Evolutionary conservation across 2,797 vertebrate genomes (phyloP), one percentile per base, ranked within the genome.

Genomic region (Anguilla obscura): DNA sequence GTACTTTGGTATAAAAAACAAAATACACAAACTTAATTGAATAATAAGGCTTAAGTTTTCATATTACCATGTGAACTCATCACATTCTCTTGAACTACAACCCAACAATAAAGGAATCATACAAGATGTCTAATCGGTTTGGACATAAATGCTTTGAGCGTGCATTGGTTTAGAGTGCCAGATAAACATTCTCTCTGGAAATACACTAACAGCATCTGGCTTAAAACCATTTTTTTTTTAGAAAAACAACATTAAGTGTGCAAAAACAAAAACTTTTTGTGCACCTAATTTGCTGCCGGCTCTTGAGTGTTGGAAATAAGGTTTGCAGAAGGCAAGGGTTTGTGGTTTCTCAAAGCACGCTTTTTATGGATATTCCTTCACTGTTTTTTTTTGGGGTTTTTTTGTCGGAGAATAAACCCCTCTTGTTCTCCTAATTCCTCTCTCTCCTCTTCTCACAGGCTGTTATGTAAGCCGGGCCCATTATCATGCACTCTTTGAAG

Each of bases 341-440:
- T 10, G 79, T 3, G 27, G 10, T 50, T 40, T 30, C 30, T 84
- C n/a, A 30, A 84, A 30, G 83, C 83, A 84, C 45, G 1, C 2
- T 30, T 84, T 84, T 56, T 84, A 84, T 84, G 48, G 21, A 30
- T 33, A 24, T 84, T 84, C 80, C 80, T 52, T 84, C 27, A 50
- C 50, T 2, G 18, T 10, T 50, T 54, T 50, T 50, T 45, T 76
- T 79, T 24, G 9, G 8, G 63, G 27, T 82, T 50, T 79, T 79
- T n/a, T 27, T 69, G 63, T 27, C 10, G 8, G n/a, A 54, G 83
- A 30, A 84, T 84, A 84, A 58, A 84, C 48, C 83, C 50, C 83
- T 33, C 83, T 84, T 56, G 83, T 84, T 84, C 83, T 33, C 83
- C 83, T 84, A 30, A 56, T 58, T 84, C 79, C 79, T 54, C 82